Conservation (phyloP, 2,113 vertebrate species). For the Eupsittula cactorum region DNA sequence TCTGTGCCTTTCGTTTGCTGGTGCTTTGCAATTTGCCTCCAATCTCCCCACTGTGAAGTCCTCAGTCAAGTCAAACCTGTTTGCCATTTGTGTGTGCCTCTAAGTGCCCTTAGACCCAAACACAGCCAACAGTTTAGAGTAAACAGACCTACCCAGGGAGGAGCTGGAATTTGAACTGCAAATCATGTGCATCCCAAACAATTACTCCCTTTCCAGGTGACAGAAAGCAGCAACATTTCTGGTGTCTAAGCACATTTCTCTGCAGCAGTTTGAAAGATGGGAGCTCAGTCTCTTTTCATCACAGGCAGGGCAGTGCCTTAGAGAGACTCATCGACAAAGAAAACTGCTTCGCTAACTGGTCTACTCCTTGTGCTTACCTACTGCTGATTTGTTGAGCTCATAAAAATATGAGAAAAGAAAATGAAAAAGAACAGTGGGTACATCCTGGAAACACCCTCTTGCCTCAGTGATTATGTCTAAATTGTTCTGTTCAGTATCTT, state of each 20-base stretch:
- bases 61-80: constrained; percentile 68
- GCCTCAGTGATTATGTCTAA: constrained; percentile 30
- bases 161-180: constrained; percentile 58
- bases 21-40: constrained; percentile 48
- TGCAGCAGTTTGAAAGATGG: not conserved
- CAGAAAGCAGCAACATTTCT: constrained; percentile 36
- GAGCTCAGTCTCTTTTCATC: not conserved
- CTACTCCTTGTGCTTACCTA: constrained; percentile 17
- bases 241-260: constrained; percentile 43
- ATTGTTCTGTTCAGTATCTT: constrained; percentile 3
- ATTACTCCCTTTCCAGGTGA: constrained; percentile 64
- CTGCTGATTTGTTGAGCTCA: constrained; percentile 48
- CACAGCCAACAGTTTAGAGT: constrained; percentile 44
- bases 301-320: not conserved
- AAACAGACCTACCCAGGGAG: constrained; percentile 69
- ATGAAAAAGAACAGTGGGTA: constrained; percentile 6
- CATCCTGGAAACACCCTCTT: constrained; percentile 48
- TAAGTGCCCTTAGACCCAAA: constrained; percentile 34
- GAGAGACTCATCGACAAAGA: not conserved
- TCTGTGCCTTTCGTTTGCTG: constrained; percentile 47
- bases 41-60: constrained; percentile 36
- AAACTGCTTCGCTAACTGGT: constrained; percentile 28
- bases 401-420: not conserved
- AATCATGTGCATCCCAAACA: constrained; percentile 53
- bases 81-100: constrained; percentile 46